A percentile compares a stretch with the other conserved stretches of the same genome.
Conservation (phyloP, 2,888 invertebrate species). For the Sipha maydis region DNA sequence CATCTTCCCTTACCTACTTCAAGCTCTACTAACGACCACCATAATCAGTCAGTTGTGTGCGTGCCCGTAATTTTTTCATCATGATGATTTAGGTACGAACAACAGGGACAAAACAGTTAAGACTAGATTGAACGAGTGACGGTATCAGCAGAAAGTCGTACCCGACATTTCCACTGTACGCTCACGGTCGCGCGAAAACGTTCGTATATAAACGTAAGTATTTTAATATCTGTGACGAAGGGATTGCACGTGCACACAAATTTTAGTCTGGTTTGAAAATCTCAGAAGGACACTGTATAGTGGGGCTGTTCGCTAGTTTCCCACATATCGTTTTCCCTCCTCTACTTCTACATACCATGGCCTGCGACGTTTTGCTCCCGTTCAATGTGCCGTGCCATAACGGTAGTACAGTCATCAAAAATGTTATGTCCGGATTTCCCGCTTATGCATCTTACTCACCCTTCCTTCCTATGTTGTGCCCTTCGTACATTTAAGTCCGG, state of each 20-base stretch:
- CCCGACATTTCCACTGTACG: background rate
- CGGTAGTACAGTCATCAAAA: slow-evolving; percentile 33
- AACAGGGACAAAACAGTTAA: too few relatives aligned
- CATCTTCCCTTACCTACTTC: too few relatives aligned
- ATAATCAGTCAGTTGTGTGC: too few relatives aligned
- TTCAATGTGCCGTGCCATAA: slow-evolving; percentile 19
- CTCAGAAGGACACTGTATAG: background rate
- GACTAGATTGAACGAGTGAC: background rate
- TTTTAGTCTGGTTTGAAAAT: background rate
- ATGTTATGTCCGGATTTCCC: slow-evolving; percentile 41
- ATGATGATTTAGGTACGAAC: too few relatives aligned
- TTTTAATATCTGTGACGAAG: background rate
- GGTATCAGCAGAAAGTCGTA: background rate
- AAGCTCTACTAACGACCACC: too few relatives aligned
- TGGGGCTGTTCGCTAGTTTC: background rate
- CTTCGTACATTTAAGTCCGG: background rate
- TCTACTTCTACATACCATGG: background rate
- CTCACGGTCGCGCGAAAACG: background rate
- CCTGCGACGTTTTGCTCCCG: background rate
- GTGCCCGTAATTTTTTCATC: too few relatives aligned
- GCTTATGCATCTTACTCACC: background rate
- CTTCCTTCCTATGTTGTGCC: background rate
- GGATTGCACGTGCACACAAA: background rate
- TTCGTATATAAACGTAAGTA: background rate
- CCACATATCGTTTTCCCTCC: background rate